Evolutionary conservation across 2,113 vertebrate genomes (phyloP).

Genomic region (Trematocara macrostoma): DNA sequence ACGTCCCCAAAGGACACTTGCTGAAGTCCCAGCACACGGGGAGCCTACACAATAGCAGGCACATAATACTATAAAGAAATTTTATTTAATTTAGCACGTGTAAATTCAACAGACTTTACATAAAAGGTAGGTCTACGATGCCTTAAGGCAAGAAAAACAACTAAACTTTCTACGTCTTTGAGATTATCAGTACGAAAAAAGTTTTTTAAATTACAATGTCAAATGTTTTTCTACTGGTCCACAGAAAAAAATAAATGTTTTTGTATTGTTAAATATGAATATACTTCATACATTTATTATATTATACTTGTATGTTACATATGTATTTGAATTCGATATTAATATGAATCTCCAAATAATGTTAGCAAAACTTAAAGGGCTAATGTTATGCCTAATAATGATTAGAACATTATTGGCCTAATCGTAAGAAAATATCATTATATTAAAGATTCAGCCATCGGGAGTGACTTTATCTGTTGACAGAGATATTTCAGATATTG

Average conservation of each 20-base stretch:
- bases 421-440: rapidly evolving
- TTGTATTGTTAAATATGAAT: neutral
- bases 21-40: rapidly evolving
- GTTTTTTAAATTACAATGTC: neutral
- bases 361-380: neutral
- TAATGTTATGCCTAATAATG: rapidly evolving
- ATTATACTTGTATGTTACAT: neutral
- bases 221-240: neutral
- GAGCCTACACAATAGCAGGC: neutral
- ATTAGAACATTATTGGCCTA: neutral
- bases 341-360: neutral
- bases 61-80: neutral
- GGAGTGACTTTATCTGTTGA: neutral
- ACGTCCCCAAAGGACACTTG: neutral
- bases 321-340: neutral
- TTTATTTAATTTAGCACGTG: neutral
- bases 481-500: neutral
- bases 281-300: neutral
- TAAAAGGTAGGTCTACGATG: neutral
- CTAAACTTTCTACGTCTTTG: neutral
- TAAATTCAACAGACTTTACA: neutral
- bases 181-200: neutral
- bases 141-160: neutral
- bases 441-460: neutral
- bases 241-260: rapidly evolving